Percentiles rank a stretch among this genome's conserved stretches.
Evolutionary conservation across 2,113 vertebrate genomes (phyloP).

Genomic region (Gymnocephalus cernua): DNA sequence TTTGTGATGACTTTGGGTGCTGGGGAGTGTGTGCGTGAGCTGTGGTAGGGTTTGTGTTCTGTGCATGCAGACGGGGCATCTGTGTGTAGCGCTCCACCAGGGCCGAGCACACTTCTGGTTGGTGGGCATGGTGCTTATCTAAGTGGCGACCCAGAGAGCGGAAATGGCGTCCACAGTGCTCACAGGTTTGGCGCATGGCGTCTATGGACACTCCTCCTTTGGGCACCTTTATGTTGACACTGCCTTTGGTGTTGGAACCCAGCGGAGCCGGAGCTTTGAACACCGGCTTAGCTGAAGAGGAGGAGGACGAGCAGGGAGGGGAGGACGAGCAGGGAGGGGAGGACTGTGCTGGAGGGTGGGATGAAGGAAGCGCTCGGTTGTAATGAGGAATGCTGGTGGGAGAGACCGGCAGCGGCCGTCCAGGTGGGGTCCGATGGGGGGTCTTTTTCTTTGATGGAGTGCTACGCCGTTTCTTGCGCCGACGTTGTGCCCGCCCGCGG

Average conservation of each 20-base stretch:
- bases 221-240: conserved; percentile 41
- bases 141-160: conserved; percentile 84
- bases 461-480: conserved; percentile 71
- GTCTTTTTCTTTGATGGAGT: conserved; percentile 76
- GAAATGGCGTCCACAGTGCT: conserved; percentile 85
- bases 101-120: conserved; percentile 81
- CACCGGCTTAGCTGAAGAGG: conserved; percentile 64
- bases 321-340: conserved; percentile 62
- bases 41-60: conserved; percentile 32
- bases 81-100: conserved; percentile 81
- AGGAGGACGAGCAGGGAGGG: conserved; percentile 52
- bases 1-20: conserved; percentile 40
- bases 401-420: conserved; percentile 30
- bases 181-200: conserved; percentile 81
- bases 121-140: conserved; percentile 85
- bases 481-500: conserved; percentile 60
- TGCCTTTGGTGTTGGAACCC: conserved; percentile 48
- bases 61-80: conserved; percentile 72
- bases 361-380: conserved; percentile 50
- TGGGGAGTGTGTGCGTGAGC: conserved; percentile 45
- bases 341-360: conserved; percentile 48
- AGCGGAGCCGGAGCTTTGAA: conserved; percentile 81
- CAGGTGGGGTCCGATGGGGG: conserved; percentile 59
- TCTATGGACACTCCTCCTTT: conserved; percentile 69
- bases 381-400: conserved; percentile 36